Conservation (phyloP, 2,797 vertebrate genomes). For the Manis crassicaudata region DNA sequence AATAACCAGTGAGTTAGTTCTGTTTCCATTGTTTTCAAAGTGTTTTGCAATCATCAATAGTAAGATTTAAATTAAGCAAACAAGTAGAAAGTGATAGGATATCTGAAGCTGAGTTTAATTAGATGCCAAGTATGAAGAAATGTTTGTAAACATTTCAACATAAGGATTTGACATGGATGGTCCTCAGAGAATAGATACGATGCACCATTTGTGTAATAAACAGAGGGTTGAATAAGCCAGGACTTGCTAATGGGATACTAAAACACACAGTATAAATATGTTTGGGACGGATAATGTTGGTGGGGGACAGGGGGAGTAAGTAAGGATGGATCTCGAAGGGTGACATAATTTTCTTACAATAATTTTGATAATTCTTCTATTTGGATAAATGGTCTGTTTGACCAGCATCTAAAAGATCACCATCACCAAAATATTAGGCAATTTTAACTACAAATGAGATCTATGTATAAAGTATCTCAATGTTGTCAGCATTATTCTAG, state of each 20-base stretch:
- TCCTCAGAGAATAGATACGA: neutral
- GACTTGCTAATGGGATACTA: neutral
- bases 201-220: neutral
- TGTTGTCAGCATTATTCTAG: neutral
- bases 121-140: slow-evolving; percentile 60
- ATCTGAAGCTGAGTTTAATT: slow-evolving; percentile 53
- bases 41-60: slow-evolving; percentile 34
- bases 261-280: neutral
- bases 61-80: slow-evolving; percentile 46
- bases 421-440: neutral
- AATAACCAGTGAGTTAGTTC: neutral
- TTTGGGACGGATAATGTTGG: neutral
- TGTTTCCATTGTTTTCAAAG: slow-evolving; percentile 35
- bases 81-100: neutral
- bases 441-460: neutral
- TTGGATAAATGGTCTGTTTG: neutral
- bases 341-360: neutral
- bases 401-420: neutral
- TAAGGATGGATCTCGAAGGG: neutral
- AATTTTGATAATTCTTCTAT: neutral
- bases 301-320: too few species aligned
- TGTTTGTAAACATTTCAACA: slow-evolving; percentile 64
- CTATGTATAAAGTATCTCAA: neutral
- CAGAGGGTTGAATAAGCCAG: neutral
- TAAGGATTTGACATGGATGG: neutral